Percentiles rank a stretch among this genome's conserved stretches.
phyloP scores from a whole-genome alignment of 1,140 invertebrate species.

The Araneus ventricosus region DNA sequence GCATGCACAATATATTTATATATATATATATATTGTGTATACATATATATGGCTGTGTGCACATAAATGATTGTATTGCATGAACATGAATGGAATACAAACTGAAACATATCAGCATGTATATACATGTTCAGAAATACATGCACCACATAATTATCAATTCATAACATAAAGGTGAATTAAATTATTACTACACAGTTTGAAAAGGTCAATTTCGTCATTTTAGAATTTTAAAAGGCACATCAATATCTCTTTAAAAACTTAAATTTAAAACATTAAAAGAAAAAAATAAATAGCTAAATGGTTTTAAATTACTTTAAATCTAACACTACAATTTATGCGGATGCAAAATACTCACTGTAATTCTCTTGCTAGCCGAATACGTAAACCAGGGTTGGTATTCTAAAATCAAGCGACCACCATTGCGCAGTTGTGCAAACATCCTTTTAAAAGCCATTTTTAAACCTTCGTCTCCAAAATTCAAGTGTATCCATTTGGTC shows the following conservation, averaged over 20 bases:
- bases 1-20: background rate
- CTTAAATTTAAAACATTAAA: background rate
- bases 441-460: slow-evolving; percentile 95
- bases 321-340: slow-evolving; percentile 53
- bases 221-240: too few species aligned
- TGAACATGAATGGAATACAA: too few species aligned
- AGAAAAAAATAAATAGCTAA: background rate
- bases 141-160: background rate
- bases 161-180: background rate
- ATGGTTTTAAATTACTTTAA: background rate
- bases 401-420: slow-evolving; percentile 95
- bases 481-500: slow-evolving; percentile 99
- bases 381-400: slow-evolving; percentile 97
- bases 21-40: background rate
- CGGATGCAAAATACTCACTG: slow-evolving; percentile 84
- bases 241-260: too few species aligned
- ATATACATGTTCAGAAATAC: background rate
- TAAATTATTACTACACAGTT: background rate
- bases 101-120: background rate
- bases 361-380: slow-evolving; percentile 92
- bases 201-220: background rate
- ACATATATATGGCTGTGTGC: background rate
- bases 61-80: background rate
- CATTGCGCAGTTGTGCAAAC: slow-evolving; percentile 93
- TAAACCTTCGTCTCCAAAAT: slow-evolving; percentile 96